Percentiles rank a stretch among this genome's conserved stretches.
Evolutionary conservation across 2,797 vertebrate genomes (phyloP).

Genomic region (Argentina silus): DNA sequence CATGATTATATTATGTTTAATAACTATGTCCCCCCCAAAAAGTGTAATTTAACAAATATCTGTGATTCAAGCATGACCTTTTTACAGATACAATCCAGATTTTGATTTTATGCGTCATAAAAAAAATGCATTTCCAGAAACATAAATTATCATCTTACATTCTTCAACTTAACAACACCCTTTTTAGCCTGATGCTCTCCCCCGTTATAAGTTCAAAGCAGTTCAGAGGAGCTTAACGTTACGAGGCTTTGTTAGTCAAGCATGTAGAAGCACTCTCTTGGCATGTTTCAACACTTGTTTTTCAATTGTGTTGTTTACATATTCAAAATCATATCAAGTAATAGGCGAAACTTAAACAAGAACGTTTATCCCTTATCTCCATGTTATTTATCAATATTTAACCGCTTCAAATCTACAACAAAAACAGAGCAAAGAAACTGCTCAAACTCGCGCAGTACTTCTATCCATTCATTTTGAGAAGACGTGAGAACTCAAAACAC

Average conservation of each 20-base stretch:
- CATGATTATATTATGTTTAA: background rate
- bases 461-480: background rate
- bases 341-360: background rate
- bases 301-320: background rate
- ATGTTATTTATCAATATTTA: conserved; percentile 11
- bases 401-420: background rate
- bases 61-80: too few species aligned
- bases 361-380: background rate
- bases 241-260: background rate
- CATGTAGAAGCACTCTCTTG: background rate
- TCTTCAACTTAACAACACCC: background rate
- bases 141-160: background rate
- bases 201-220: background rate
- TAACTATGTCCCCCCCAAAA: background rate
- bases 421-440: background rate
- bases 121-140: background rate
- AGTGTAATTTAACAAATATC: background rate
- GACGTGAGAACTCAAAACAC: background rate
- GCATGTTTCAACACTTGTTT: background rate
- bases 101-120: background rate
- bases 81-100: background rate
- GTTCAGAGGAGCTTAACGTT: conserved; percentile 5
- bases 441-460: background rate
- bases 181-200: background rate
- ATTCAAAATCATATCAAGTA: background rate